Base-by-base conservation (phyloP, 2,888 invertebrate genomes). In the Chelonus formosanus region DNA sequence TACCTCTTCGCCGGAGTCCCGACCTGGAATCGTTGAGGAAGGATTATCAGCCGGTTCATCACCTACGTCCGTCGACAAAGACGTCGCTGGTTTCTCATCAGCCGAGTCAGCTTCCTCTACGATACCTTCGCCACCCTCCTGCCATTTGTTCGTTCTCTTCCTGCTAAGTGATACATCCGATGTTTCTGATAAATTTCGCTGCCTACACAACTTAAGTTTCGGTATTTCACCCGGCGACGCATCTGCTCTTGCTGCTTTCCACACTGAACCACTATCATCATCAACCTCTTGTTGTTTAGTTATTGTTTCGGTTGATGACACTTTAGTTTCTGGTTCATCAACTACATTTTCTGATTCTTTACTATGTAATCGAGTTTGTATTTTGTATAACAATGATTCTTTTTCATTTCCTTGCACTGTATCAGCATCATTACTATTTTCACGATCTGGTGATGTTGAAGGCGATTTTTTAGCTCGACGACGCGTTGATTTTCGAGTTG, bases 121-220 rank as follows among this genome's bases (percentile, higher is more conserved):
- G 74, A 75, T 75, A 70, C 81, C 81, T 75, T 80, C 47, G 55
- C 69, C 68, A 55, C 75, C 76, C 74, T 76, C 79, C 70, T 77
- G 79, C 80, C 80, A 80, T 76, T 80, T 83, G 78, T 74, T 78
- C 71, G 79, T 79, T 75, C 75, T 78, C 74, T 79, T 83, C 76
- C 78, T 80, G 70, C 74, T 78, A 31, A 77, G 75, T 70, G 80
- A 77, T 54, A 76, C 77, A 53, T 83, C 83, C 64, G 82, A 82
- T 54, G 80, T 78, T 72, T 83, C 84, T 67, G 81, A 79, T 53
- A 75, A 76, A 72, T 80, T 83, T 45, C 89, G 86, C 63, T 89
- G 88, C 70, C 90, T 82, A 75, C 89, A 90, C 72, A 90, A 86
- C 79, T 90, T 90, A 36, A 90, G 78, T 79, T 90, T 90, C 74